Percentiles rank a stretch among this genome's conserved stretches.
These are phyloP conservation scores for Meganola albula DNA, from an alignment of 2,888 invertebrate species.

Conservation along the genomic window DNA sequence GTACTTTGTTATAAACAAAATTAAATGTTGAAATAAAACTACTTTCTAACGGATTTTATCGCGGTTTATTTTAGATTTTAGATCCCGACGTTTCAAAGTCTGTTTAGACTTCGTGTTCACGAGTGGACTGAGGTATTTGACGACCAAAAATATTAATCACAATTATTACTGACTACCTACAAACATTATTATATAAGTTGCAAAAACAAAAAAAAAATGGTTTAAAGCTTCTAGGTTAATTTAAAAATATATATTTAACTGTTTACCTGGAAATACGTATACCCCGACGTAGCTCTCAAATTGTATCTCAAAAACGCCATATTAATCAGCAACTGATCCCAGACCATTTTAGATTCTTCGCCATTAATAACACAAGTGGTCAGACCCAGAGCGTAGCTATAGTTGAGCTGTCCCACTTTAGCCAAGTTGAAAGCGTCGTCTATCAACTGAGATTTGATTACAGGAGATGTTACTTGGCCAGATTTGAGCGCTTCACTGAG, in stretches of 20 bases:
- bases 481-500: constrained; percentile 69
- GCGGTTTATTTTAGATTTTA: too few relatives aligned
- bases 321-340: constrained; percentile 79
- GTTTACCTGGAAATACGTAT: constrained; percentile 65
- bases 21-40: too few relatives aligned
- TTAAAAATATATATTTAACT: not conserved
- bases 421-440: constrained; percentile 85
- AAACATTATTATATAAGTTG: too few relatives aligned
- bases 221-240: not conserved
- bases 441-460: constrained; percentile 83
- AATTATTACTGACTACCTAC: too few relatives aligned
- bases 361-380: constrained; percentile 79
- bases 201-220: too few relatives aligned
- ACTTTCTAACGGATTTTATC: too few relatives aligned
- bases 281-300: constrained; percentile 67
- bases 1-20: too few relatives aligned
- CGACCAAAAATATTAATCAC: too few relatives aligned
- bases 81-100: too few relatives aligned
- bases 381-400: constrained; percentile 79
- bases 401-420: constrained; percentile 75
- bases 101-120: too few relatives aligned
- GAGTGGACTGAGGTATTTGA: too few relatives aligned
- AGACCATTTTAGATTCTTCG: constrained; percentile 81
- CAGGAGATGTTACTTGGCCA: constrained; percentile 70
- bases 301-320: constrained; percentile 71